Percentiles rank a stretch among this genome's conserved stretches.
These are phyloP conservation scores for Macroglossus sobrinus DNA, from an alignment of 2,113 vertebrate genomes.

Conservation along the genomic window DNA sequence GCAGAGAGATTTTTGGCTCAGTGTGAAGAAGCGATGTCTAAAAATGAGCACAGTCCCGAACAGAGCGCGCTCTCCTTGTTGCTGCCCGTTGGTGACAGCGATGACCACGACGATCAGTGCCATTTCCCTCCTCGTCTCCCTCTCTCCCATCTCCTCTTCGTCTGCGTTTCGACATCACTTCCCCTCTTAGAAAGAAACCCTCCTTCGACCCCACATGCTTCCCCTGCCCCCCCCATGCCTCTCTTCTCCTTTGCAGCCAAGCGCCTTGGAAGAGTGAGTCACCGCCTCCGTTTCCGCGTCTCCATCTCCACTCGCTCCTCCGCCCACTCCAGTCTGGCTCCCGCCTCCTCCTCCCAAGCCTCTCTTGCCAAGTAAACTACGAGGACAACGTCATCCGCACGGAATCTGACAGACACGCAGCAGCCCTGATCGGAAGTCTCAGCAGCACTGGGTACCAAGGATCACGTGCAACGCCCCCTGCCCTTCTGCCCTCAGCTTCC, in stretches of 20 bases:
- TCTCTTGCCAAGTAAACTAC: not conserved
- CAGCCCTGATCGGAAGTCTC: not conserved
- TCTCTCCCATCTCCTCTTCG: not conserved
- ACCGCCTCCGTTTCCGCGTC: not conserved
- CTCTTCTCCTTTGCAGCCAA: not conserved
- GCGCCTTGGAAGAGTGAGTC: conserved; percentile 35
- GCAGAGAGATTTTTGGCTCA: not conserved
- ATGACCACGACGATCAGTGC: not conserved
- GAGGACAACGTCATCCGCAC: not conserved
- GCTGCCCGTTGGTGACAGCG: not conserved
- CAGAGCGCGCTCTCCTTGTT: not conserved
- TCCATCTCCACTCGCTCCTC: conserved; percentile 8
- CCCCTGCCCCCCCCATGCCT: not conserved
- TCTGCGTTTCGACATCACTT: not conserved
- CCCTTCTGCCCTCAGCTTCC: not conserved
- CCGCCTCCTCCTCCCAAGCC: not conserved
- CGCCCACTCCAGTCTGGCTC: conserved; percentile 4
- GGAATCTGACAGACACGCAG: not conserved
- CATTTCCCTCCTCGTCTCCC: not conserved
- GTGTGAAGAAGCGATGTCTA: not conserved
- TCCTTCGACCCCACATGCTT: not conserved
- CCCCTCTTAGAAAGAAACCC: conserved; percentile 31
- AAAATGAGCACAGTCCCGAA: not conserved
- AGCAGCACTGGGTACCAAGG: not conserved
- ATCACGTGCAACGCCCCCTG: not conserved